Base-by-base conservation (phyloP, 2,113 vertebrate species). In the Corythoichthys haematopterus region DNA sequence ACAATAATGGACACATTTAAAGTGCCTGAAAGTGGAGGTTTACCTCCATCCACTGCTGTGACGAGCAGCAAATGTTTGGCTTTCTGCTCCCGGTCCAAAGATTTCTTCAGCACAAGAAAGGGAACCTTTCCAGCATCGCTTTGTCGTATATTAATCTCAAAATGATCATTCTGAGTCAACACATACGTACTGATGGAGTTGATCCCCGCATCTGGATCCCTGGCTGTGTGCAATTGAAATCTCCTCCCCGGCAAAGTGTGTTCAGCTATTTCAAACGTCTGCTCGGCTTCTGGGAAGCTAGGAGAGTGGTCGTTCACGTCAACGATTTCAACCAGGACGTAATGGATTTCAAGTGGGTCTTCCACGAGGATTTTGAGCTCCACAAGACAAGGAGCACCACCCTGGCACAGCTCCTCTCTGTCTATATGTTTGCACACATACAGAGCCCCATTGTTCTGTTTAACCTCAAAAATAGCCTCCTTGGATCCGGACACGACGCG, bases 261-360 rank as follows among this genome's bases (percentile, higher is more conserved):
- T 65, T 91, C 88, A 0, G 0, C 70, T 0, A 91, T 89, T 57
- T 89, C 81, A 9, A 91, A 68, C 0, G 12, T 58, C 0, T 84
- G 82, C 11, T 86, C 66, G 14, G 59, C 84, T 46, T 85, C 80
- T 0, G 77, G 68, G 47, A 91, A 90, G 63, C 3, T 70, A 0
- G 88, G 89, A 0, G 80, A 58, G 48, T 91, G 77, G 9, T 91
- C 90, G 64, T 91, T 91, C 3, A 89, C 75, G 73, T 91, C 90
- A 6, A 70, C 61, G 11, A 91, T 76, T 63, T 90, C 87, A 6
- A 91, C 77, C 0, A 68, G 43, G 3, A 88, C 76, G 2, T 88
- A 86, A 4, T 91, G 88, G 35, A 91, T 87, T 62, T 90, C 85
- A 6, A 91, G 66, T 0, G 90, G 90, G 53, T 87, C 88, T 72